Evolutionary conservation across 35 echinoderm and acorn worm genomes (phyloP).

Genomic region (Amphiura filiformis): DNA sequence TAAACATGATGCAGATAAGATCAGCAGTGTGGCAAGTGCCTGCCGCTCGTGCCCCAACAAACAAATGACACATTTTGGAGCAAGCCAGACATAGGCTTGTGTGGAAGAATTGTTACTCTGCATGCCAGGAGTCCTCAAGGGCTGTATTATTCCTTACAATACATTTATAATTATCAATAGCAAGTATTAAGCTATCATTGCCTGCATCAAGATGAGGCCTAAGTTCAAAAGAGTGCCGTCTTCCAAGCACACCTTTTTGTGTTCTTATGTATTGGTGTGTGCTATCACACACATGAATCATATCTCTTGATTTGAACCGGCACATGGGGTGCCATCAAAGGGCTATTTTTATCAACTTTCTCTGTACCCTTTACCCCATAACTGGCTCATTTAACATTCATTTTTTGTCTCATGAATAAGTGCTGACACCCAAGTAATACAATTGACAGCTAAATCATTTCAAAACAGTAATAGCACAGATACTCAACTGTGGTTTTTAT

Average conservation of each 20-base stretch:
- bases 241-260: neutral
- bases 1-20: neutral
- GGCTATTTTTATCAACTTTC: neutral
- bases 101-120: neutral
- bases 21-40: neutral
- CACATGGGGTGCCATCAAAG: neutral
- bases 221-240: neutral
- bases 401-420: too few species aligned
- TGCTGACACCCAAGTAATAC: too few species aligned
- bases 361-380: neutral
- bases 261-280: neutral
- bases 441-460: too few species aligned
- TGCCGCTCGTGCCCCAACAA: neutral
- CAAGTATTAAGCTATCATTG: conserved; percentile 7
- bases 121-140: neutral
- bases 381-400: neutral
- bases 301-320: neutral
- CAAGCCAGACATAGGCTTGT: neutral
- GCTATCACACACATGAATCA: neutral
- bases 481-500: too few species aligned
- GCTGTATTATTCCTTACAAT: neutral
- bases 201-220: neutral
- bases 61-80: neutral
- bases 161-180: conserved; percentile 6
- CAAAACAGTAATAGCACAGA: too few species aligned